Percentiles rank a stretch among this genome's conserved stretches.
These are phyloP conservation scores for Columba janthina DNA, from an alignment of 2,113 vertebrate genomes.

Conservation along the genomic window DNA sequence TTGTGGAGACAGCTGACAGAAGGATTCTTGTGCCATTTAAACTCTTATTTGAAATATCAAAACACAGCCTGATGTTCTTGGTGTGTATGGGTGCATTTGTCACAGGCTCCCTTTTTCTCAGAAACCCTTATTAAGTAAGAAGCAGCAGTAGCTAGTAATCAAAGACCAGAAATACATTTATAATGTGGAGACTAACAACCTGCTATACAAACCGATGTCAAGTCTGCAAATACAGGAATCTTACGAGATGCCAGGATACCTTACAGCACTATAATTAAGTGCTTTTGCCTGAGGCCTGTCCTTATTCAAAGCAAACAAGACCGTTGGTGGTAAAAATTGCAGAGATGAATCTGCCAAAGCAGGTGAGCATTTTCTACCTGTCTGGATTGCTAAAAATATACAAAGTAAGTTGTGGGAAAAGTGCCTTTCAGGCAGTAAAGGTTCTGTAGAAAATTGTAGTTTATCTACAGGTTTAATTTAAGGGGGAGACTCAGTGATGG, in stretches of 20 bases:
- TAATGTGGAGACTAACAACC: neutral
- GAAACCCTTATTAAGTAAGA: neutral
- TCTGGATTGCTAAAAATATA: neutral
- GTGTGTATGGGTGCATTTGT: neutral
- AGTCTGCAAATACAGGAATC: neutral
- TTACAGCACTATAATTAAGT: neutral
- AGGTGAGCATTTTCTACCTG: neutral
- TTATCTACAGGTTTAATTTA: neutral
- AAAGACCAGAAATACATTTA: neutral
- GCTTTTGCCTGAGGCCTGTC: neutral
- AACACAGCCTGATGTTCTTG: neutral
- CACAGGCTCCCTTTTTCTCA: neutral
- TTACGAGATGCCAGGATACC: neutral
- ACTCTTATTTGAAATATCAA: neutral
- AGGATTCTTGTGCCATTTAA: neutral
- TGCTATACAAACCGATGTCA: neutral
- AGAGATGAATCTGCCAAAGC: neutral
- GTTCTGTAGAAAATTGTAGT: neutral
- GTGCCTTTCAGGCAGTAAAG: neutral
- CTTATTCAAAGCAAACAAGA: neutral
- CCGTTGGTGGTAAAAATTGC: neutral
- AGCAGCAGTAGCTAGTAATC: neutral
- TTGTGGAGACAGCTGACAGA: neutral
- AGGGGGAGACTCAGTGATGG: neutral
- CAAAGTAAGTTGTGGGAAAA: neutral